Base-by-base conservation (phyloP, 1,140 invertebrate genomes). In the Drosophila repletoides region DNA sequence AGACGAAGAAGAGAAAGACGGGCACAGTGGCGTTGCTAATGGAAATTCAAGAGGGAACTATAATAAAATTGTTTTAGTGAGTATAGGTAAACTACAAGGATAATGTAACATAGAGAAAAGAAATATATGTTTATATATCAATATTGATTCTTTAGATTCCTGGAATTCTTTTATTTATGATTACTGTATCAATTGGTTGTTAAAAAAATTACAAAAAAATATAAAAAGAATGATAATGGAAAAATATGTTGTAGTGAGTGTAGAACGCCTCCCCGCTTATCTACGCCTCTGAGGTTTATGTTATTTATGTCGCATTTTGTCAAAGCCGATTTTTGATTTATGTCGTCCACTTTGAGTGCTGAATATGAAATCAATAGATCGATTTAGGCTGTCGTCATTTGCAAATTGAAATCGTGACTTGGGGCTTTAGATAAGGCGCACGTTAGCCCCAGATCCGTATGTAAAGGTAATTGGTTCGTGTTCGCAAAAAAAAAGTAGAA, bases 331-430 rank as follows among this genome's bases (percentile, higher is more conserved):
- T 86, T n/a, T 86, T 86, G 80, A 86, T 86, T 86, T 86, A 86
- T 86, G 80, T 80, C 72, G 80, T 86, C 79, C 75, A 80, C 75
- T 80, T 53, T 72, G 81, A 86, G 80, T 69, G 80, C 80, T 86
- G 80, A 86, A 86, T 86, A 86, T 86, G 80, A 76, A 86, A 86
- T 86, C 80, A 80, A 86, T 86, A 84, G 80, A 75, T 84, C 80
- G 80, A 84, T 80, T 75, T 63, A 61, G 70, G 52, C 80, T 46
- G 73, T 55, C 69, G 65, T 55, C 59, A 61, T 63, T 84, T 72
- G 71, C 80, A 86, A 86, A 86, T 86, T 86, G 76, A 75, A 86
- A 86, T 86, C 80, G 80, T 86, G 80, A 86, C 80, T 86, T 76
- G 80, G 58, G 31, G 80, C 80, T 86, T 70, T 69, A 86, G 80